These are phyloP conservation scores for Orussus abietinus DNA, from an alignment of 1,140 invertebrate genomes.

Conservation along the genomic window DNA sequence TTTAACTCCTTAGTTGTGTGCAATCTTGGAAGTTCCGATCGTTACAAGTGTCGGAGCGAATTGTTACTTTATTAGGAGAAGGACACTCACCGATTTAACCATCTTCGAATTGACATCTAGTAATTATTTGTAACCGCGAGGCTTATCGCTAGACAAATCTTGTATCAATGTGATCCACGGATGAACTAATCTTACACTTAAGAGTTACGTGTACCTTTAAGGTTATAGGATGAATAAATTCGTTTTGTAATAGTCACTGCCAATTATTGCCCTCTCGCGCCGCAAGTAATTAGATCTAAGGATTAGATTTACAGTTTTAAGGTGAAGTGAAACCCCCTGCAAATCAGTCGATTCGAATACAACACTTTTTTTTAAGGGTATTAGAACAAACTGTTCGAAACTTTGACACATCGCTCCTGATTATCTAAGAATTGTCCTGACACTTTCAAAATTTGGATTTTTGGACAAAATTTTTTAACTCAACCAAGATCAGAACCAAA, in stretches of 20 bases:
- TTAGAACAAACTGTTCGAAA: too few relatives aligned
- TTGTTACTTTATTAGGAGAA: neutral
- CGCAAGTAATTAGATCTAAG: too few relatives aligned
- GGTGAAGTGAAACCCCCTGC: too few relatives aligned
- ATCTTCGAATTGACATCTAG: neutral
- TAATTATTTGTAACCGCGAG: neutral
- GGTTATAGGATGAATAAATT: constrained; percentile 29
- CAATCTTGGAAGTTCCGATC: neutral
- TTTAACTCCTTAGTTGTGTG: neutral
- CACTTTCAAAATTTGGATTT: too few relatives aligned
- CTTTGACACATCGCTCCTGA: too few relatives aligned
- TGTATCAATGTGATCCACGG: constrained; percentile 20
- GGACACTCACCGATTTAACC: too few relatives aligned
- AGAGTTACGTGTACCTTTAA: constrained; percentile 30
- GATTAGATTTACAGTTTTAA: too few relatives aligned
- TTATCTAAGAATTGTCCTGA: too few relatives aligned
- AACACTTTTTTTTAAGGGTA: too few relatives aligned
- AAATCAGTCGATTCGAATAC: too few relatives aligned
- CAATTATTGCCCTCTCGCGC: neutral
- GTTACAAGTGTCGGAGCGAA: constrained; percentile 1
- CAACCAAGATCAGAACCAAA: too few relatives aligned
- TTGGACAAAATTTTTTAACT: too few relatives aligned
- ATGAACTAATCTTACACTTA: constrained; percentile 18
- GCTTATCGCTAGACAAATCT: constrained; percentile 18
- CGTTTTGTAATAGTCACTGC: constrained; percentile 25